Conservation (phyloP, 2,113 vertebrate species). For the Genyomyrus donnyi region DNA sequence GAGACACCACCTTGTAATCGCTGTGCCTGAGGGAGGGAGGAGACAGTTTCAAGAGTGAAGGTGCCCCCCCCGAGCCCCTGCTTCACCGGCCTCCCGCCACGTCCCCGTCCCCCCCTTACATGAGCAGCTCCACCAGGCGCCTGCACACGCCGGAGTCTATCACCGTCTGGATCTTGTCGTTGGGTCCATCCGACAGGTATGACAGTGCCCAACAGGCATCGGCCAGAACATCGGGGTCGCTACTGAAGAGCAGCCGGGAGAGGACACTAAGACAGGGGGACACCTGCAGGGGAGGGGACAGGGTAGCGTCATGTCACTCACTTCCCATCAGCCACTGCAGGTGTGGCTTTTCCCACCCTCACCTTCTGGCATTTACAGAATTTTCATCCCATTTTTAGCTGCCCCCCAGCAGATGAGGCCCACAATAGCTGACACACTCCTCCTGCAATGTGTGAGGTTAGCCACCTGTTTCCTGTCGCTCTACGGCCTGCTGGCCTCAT, state of each 20-base stretch:
- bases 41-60: background rate
- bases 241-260: constrained; percentile 79
- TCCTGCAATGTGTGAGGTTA: background rate
- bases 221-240: constrained; percentile 81
- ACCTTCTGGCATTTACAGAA: background rate
- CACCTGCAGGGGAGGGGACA: constrained; percentile 54
- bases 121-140: constrained; percentile 83
- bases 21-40: constrained; percentile 63
- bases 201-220: constrained; percentile 90
- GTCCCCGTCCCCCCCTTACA: constrained; percentile 57
- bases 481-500: background rate
- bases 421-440: background rate
- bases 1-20: constrained; percentile 87
- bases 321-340: background rate
- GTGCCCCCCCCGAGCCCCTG: background rate
- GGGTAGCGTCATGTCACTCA: background rate
- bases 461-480: background rate
- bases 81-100: no score
- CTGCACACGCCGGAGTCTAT: constrained; percentile 88
- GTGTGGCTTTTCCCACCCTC: background rate
- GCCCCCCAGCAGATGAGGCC: background rate
- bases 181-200: constrained; percentile 84
- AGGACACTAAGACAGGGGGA: constrained; percentile 81
- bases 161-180: constrained; percentile 88
- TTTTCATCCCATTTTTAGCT: background rate